A percentile compares a stretch with the other conserved stretches of the same genome.
These are phyloP conservation scores for Syngnathus rostellatus DNA, from an alignment of 2,797 vertebrate genomes.

Conservation along the genomic window DNA sequence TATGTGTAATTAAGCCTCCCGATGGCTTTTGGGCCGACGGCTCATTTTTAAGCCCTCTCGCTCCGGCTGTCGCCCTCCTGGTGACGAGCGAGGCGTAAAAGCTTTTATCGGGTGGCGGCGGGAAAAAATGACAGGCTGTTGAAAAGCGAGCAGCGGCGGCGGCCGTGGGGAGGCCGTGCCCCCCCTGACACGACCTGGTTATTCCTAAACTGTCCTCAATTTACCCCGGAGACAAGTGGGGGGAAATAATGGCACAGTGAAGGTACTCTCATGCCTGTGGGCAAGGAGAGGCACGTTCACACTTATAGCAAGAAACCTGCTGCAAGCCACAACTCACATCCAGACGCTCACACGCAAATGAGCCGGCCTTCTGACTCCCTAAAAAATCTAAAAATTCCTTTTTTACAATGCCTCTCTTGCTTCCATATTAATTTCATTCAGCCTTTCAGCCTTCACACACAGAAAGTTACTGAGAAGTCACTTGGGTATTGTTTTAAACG, in stretches of 20 bases:
- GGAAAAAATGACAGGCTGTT: slow-evolving; percentile 44
- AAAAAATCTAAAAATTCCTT: no score
- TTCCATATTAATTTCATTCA: neutral
- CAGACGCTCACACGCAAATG: no score
- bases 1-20: slow-evolving; percentile 60
- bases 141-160: slow-evolving; percentile 27
- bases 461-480: neutral
- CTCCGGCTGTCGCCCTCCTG: slow-evolving; percentile 27
- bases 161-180: neutral
- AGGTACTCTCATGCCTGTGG: neutral
- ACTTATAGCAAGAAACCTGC: no score
- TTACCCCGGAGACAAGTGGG: neutral
- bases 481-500: neutral
- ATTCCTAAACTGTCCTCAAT: slow-evolving; percentile 15
- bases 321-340: no score
- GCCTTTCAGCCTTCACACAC: neutral
- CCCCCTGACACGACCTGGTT: neutral
- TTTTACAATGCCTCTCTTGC: no score
- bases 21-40: slow-evolving; percentile 46
- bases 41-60: slow-evolving; percentile 43
- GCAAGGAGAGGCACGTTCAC: no score
- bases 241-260: no score
- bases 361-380: no score
- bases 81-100: slow-evolving; percentile 49
- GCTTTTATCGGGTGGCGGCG: slow-evolving; percentile 38